Conservation (phyloP, 92 coral and sea anemone genomes). For the Pocillopora meandrina region DNA sequence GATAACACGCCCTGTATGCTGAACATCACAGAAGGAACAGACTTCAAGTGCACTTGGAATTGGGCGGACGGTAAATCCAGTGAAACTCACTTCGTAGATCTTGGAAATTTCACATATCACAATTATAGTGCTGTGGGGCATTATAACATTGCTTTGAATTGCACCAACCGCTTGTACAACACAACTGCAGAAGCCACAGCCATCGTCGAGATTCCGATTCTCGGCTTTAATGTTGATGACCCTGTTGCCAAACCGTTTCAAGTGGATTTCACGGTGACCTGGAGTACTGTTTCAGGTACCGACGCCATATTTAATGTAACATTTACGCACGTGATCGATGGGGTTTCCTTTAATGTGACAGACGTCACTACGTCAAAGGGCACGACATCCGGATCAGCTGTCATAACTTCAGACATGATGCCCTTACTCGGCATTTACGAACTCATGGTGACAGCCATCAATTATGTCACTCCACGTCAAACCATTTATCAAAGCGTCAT, state of each 20-base stretch:
- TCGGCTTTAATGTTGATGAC: conserved; percentile 35
- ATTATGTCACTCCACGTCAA: conserved; percentile 76
- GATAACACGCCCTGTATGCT: conserved; percentile 74
- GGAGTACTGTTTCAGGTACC: conserved; percentile 65
- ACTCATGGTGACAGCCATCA: conserved; percentile 70
- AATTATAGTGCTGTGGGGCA: conserved; percentile 67
- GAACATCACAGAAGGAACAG: conserved; percentile 80
- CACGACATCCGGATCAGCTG: conserved; percentile 38
- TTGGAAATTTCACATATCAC: conserved; percentile 68
- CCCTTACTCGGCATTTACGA: conserved; percentile 61
- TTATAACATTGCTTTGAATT: conserved; percentile 57
- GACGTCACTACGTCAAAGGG: conserved; percentile 11
- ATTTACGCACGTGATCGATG: conserved; percentile 33
- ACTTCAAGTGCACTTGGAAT: conserved; percentile 82
- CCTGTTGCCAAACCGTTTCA: conserved; percentile 58
- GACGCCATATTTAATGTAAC: conserved; percentile 75
- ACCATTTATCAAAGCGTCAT: conserved; percentile 33
- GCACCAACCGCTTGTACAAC: conserved; percentile 83
- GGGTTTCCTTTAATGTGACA: conserved; percentile 18
- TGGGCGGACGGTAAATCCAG: conserved; percentile 58
- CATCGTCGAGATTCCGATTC: conserved; percentile 79
- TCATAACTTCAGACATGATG: conserved; percentile 38
- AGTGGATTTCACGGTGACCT: conserved; percentile 32
- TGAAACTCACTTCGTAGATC: conserved; percentile 56
- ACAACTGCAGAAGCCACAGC: conserved; percentile 56